Percentiles rank a stretch among this genome's conserved stretches.
These are phyloP conservation scores for Hydropsyche betteni DNA, from an alignment of 2,888 invertebrate species.

Conservation along the genomic window DNA sequence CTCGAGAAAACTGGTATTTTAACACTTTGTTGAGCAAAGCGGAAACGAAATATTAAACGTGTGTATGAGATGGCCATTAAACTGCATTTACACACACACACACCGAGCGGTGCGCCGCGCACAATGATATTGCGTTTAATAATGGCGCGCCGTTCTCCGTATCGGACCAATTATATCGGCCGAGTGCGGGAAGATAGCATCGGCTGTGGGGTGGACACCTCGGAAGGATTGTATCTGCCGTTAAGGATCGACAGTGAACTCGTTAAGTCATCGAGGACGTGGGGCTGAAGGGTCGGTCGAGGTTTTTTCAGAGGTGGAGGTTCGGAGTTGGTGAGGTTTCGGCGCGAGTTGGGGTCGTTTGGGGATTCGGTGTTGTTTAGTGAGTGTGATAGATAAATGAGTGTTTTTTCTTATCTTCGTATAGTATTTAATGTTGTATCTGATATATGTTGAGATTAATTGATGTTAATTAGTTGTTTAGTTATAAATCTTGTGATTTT, in stretches of 20 bases:
- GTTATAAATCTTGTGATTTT: no score
- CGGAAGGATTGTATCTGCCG: neutral
- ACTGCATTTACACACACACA: conserved; percentile 20
- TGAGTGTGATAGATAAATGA: no score
- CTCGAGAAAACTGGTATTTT: conserved; percentile 45
- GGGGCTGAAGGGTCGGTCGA: no score
- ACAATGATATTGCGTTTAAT: conserved; percentile 41
- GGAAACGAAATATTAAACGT: conserved; percentile 46
- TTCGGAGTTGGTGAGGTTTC: no score
- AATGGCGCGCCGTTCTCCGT: conserved; percentile 3
- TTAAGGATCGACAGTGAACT: conserved; percentile 5
- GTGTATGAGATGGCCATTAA: conserved; percentile 38
- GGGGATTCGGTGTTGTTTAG: no score
- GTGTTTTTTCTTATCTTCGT: no score
- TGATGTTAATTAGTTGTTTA: no score
- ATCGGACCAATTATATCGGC: conserved; percentile 45
- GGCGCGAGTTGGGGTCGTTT: no score
- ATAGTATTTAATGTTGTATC: no score
- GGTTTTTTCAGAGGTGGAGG: no score
- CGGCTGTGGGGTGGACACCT: conserved; percentile 33
- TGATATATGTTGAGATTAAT: no score
- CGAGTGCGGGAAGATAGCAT: neutral
- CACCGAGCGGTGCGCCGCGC: conserved; percentile 16
- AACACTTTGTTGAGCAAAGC: conserved; percentile 48
- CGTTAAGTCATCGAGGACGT: conserved; percentile 7